Base-by-base conservation (phyloP, 2,888 invertebrate genomes). In the Gymnosoma rotundatum region DNA sequence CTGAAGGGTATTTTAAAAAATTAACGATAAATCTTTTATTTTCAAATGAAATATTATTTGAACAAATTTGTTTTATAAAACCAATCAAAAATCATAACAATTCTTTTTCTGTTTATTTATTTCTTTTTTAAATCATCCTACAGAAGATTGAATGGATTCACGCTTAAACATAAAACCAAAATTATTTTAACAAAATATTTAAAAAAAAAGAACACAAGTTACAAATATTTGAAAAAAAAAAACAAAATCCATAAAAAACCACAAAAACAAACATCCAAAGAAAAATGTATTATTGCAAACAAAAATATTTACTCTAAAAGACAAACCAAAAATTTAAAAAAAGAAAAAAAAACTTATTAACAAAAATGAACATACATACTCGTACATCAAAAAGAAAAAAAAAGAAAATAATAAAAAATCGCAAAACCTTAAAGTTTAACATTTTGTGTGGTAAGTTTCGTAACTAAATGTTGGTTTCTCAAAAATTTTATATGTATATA, bases 391-490 rank as follows among this genome's bases (percentile, higher is more conserved):
- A 7, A 85, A 32, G 32, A 2, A 32, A 32, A 32, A 32, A 87
- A 86, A 88, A 81, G 85, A 86, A 83, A 83, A 73, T 79, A 87
- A 89, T 88, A 89, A 80, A 67, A 84, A 87, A 88, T 84, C 87
- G 83, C 87, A 89, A 89, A 87, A 86, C 84, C 86, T 82, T 87
- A 87, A 88, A 86, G 78, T 84, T 84, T 85, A 87, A 89, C 87
- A 91, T 92, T 92, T 92, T 92, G 92, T 92, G 92, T 92, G 92
- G 92, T 92, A 92, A 92, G 92, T 92, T 92, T 89, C 88, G 90
- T 84, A 80, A 78, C 54, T 81, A 90, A 89, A 89, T 89, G 88
- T 90, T 89, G 88, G 88, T 89, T 89, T 84, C 83, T 83, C 84
- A 82, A 86, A 76, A 69, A 63, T n/a, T n/a, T n/a, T n/a, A 66